These are phyloP conservation scores for Batillaria attramentaria DNA, from an alignment of 1,140 invertebrate genomes.

Conservation along the genomic window DNA sequence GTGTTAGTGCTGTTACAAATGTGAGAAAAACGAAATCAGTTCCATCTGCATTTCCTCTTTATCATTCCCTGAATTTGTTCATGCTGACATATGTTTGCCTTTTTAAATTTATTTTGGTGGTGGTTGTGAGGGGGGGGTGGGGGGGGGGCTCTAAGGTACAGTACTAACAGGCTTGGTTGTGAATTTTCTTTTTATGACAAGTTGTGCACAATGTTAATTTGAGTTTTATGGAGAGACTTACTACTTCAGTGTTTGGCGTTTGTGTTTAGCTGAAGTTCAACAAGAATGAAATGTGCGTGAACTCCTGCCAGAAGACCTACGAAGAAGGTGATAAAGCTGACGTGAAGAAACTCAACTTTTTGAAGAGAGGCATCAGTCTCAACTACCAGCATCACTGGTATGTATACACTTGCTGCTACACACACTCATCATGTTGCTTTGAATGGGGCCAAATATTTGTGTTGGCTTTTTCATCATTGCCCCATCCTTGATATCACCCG, in stretches of 20 bases:
- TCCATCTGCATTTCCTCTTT: neutral
- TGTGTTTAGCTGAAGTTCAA: slow-evolving; percentile 74
- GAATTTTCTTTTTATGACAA: neutral
- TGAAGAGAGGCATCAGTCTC: slow-evolving; percentile 93
- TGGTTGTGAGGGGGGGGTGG: no score
- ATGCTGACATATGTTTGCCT: neutral
- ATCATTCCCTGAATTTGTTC: no score
- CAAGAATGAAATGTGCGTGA: slow-evolving; percentile 81
- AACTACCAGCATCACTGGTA: slow-evolving; percentile 99
- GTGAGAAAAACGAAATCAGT: neutral
- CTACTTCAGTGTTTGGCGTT: slow-evolving; percentile 10
- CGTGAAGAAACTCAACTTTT: slow-evolving; percentile 81
- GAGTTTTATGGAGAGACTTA: neutral
- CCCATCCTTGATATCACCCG: no score
- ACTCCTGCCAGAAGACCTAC: slow-evolving; percentile 84
- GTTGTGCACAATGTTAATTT: neutral
- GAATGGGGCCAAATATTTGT: no score
- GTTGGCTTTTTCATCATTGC: no score
- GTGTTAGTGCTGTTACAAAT: neutral
- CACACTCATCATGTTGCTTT: neutral
- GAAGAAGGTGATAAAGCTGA: slow-evolving; percentile 77
- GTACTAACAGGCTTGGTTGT: no score
- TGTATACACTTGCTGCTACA: slow-evolving; percentile 71
- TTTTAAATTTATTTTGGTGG: neutral
- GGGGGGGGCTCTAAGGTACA: no score